phyloP scores from a whole-genome alignment of 2,113 vertebrate genomes.

The Dasyurus viverrinus region DNA sequence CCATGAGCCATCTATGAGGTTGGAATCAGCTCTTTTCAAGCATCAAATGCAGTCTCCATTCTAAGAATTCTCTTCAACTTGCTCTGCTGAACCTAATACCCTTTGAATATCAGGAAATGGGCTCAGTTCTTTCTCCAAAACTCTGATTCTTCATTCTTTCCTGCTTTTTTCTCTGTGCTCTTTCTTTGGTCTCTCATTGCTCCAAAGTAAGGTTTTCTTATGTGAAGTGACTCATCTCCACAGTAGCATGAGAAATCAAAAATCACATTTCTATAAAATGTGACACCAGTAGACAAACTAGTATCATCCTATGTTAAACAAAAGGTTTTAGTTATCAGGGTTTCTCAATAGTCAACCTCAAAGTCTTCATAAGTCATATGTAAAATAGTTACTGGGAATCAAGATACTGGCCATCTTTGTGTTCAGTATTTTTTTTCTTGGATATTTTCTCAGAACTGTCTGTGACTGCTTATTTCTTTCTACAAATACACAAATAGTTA shows the following conservation, averaged over 20 bases:
- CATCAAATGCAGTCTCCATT: background rate
- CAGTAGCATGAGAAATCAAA: background rate
- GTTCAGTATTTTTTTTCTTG: background rate
- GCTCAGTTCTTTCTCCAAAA: background rate
- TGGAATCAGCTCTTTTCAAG: background rate
- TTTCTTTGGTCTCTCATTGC: background rate
- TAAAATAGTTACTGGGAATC: background rate
- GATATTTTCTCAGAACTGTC: background rate
- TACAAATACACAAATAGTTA: background rate
- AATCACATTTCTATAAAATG: background rate
- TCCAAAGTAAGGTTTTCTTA: background rate
- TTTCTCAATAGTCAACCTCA: background rate
- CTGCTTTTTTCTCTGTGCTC: background rate
- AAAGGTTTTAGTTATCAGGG: background rate
- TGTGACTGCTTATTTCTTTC: background rate
- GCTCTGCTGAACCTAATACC: background rate
- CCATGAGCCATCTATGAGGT: background rate
- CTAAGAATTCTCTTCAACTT: background rate
- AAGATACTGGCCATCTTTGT: background rate
- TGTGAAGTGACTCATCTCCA: background rate
- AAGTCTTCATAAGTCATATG: background rate
- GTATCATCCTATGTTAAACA: background rate
- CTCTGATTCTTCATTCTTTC: background rate
- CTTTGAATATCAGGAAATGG: background rate
- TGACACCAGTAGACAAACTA: background rate